Percentiles rank a stretch among this genome's conserved stretches.
phyloP scores from a whole-genome alignment of 2,113 vertebrate species.

The Brevimyrus niger region DNA sequence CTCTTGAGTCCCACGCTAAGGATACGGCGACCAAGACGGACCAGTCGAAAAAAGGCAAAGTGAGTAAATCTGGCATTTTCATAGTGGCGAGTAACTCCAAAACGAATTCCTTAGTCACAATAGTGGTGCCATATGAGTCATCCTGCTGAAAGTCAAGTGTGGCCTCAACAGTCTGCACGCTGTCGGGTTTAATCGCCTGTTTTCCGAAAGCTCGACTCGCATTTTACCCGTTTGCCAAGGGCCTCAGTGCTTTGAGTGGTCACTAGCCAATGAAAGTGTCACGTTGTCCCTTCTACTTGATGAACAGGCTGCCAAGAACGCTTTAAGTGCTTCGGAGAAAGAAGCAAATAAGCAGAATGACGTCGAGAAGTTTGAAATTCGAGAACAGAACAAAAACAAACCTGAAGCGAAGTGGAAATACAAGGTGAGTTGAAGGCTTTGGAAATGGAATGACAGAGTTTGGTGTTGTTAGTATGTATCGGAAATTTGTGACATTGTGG shows the following conservation, averaged over 20 bases:
- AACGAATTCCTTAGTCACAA: not conserved
- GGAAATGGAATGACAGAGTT: not conserved
- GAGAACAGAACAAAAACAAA: constrained; percentile 94
- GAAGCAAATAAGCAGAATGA: constrained; percentile 79
- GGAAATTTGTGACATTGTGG: not conserved
- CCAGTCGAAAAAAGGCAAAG: constrained; percentile 87
- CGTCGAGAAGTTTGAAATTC: constrained; percentile 81
- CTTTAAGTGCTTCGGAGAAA: constrained; percentile 75
- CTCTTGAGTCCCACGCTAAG: constrained; percentile 88
- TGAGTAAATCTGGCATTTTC: constrained; percentile 35
- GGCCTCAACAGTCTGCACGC: not conserved
- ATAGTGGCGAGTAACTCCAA: not conserved
- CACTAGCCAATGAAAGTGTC: not conserved
- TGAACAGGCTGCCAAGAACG: constrained; percentile 75
- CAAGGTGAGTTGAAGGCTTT: constrained; percentile 68
- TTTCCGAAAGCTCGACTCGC: not conserved
- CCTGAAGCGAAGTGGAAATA: constrained; percentile 98
- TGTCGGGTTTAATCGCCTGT: not conserved
- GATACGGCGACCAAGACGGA: constrained; percentile 92
- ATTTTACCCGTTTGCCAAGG: not conserved
- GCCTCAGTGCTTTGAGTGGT: not conserved
- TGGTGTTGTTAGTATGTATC: not conserved
- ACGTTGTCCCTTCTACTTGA: not conserved
- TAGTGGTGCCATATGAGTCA: not conserved
- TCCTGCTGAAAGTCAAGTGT: not conserved